Conservation (phyloP, 2,113 vertebrate genomes). For the Diglossa brunneiventris region DNA sequence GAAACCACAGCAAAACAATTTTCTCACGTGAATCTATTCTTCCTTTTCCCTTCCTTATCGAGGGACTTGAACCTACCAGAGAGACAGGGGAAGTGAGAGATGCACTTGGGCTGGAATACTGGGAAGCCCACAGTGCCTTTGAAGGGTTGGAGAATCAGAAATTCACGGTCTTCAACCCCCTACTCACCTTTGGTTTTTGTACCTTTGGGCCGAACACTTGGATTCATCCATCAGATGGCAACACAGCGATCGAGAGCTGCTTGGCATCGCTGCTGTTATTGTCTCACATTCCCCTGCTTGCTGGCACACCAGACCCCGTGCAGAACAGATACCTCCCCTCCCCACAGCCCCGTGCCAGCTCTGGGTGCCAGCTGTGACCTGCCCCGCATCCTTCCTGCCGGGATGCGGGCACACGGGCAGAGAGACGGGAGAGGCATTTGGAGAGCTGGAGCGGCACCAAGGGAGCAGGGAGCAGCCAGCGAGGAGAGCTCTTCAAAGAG, state of each 20-base stretch:
- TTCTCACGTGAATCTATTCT: not conserved
- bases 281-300: not conserved
- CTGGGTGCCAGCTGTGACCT: slow-evolving; percentile 4
- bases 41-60: not conserved
- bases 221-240: not conserved
- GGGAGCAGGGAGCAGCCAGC: slow-evolving; percentile 17
- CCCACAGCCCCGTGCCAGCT: not conserved
- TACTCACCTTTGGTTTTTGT: fast-evolving
- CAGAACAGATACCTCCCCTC: not conserved
- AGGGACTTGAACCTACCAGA: not conserved
- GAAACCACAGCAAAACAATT: not conserved
- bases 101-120: not conserved
- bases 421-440: not conserved
- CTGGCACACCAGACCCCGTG: not conserved
- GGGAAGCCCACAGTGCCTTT: not conserved
- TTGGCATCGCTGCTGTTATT: fast-evolving
- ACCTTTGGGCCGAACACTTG: not conserved
- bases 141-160: not conserved
- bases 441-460: slow-evolving; percentile 53
- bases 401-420: not conserved
- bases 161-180: fast-evolving
- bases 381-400: not conserved
- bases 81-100: not conserved
- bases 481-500: slow-evolving; percentile 66
- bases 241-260: fast-evolving